Conservation (phyloP, 2,888 invertebrate species). For the Nycteola revayana region DNA sequence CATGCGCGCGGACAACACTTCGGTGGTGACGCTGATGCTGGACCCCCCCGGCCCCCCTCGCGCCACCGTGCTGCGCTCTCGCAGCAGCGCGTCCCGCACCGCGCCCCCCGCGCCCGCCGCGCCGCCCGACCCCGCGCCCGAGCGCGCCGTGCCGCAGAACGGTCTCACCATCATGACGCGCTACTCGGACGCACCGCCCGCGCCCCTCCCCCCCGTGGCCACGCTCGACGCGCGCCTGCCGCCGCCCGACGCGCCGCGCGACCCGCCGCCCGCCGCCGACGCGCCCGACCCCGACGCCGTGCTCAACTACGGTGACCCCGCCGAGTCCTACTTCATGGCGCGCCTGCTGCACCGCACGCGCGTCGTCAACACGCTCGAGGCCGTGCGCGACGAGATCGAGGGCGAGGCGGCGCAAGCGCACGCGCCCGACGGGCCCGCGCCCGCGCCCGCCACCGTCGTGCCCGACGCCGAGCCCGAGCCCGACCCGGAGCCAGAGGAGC, state of each 20-base stretch:
- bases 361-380: constrained; percentile 64
- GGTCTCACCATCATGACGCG: constrained; percentile 75
- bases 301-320: constrained; percentile 73
- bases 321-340: constrained; percentile 75
- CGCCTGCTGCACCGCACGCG: constrained; percentile 63
- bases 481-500: constrained; percentile 19
- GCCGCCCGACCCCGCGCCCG: constrained; percentile 19
- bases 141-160: constrained; percentile 58
- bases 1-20: constrained; percentile 97
- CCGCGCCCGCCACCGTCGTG: constrained; percentile 21
- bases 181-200: constrained; percentile 62
- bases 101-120: constrained; percentile 24
- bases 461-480: constrained; percentile 19
- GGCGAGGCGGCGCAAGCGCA: constrained; percentile 20
- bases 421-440: constrained; percentile 25
- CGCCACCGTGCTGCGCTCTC: constrained; percentile 82
- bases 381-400: constrained; percentile 64
- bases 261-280: constrained; percentile 35
- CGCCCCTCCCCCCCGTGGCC: constrained; percentile 46
- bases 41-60: constrained; percentile 93
- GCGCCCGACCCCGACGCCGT: constrained; percentile 36
- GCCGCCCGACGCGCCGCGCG: constrained; percentile 32
- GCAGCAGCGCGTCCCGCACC: constrained; percentile 42
- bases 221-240: constrained; percentile 33
- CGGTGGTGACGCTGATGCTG: constrained; percentile 94